Evolutionary conservation across 2,113 vertebrate species (phyloP), one percentile per base, ranked within the genome.

Genomic region (Girardinichthys multiradiatus): DNA sequence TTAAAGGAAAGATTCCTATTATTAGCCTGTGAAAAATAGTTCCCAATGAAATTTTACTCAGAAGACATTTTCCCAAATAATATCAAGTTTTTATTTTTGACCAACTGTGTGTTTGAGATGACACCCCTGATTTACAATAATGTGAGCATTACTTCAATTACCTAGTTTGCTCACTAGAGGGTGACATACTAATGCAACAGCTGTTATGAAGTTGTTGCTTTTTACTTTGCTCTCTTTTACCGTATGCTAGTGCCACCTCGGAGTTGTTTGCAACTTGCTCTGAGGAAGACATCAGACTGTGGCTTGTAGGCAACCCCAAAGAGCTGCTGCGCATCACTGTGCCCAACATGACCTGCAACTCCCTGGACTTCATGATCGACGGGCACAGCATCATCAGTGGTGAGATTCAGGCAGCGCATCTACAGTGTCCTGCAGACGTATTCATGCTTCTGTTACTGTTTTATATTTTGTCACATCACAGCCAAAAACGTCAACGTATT

Each of bases 191-290:
- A 68, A 69, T 42, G 48, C 14, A 26, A 77, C 39, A 72, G 70
- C 14, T 4, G 61, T 28, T 26, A 1, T n/a, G 27, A 35, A 0
- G 42, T 13, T 51, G 28, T 45, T 19, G 6, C 1, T 45, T 45
- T 17, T 27, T 24, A 60, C 21, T 76, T 9, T 48, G 19, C 4
- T 70, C 30, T 74, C 12, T 68, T 39, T 13, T 54, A 29, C 68
- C 33, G n/a, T 80, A n/a, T 64, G 0, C 13, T 77, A 98, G 97
- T 70, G 95, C 91, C 35, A 93, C 91, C 0, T 95, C 95, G 0
- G 96, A 97, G 66, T 85, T 98, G 9, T 99, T 98, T 71, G 96
- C 92, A 48, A 96, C 96, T 39, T 98, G 97, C 76, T 96, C 96
- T 67, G 91, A 92, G 81, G 93, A 90, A 14, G 96, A 97, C 70